Evolutionary conservation across 1,140 invertebrate species (phyloP).

Genomic region (Drosophila bipectinata): DNA sequence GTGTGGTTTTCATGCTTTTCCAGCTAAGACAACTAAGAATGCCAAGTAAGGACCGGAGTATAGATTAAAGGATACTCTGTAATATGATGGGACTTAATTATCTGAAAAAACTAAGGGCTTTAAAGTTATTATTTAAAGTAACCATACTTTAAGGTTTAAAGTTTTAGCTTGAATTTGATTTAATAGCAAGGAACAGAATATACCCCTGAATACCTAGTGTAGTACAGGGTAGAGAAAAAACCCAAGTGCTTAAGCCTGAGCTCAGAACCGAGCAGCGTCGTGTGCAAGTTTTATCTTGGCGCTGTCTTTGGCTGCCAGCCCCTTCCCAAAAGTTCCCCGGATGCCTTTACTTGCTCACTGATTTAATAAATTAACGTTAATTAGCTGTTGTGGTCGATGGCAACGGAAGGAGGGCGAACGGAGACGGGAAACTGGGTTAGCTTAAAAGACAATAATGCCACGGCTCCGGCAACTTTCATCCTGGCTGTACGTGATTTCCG

Average conservation of each 20-base stretch:
- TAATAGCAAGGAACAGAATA: neutral
- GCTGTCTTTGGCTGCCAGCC: conserved; percentile 17
- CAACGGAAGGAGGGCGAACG: neutral
- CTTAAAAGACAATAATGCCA: conserved; percentile 79
- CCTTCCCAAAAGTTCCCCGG: conserved; percentile 25
- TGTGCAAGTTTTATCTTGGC: conserved; percentile 78
- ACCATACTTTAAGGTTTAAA: neutral
- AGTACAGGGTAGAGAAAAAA: conserved; percentile 24
- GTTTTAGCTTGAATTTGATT: neutral
- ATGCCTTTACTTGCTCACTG: conserved; percentile 82
- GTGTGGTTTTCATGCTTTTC: conserved; percentile 83
- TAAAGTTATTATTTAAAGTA: too few relatives aligned
- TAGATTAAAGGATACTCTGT: neutral
- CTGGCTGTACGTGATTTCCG: conserved; percentile 72
- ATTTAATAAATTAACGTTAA: conserved; percentile 84
- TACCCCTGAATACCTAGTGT: neutral
- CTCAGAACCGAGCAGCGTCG: conserved; percentile 45
- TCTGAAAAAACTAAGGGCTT: too few relatives aligned
- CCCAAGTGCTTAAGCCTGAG: conserved; percentile 45
- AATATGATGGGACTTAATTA: neutral
- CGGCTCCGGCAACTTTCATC: conserved; percentile 70
- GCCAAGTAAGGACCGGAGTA: neutral
- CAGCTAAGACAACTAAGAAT: conserved; percentile 76
- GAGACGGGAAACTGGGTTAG: conserved; percentile 59
- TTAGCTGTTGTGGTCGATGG: conserved; percentile 78